Percentiles rank a stretch among this genome's conserved stretches.
Conservation (phyloP, 2,797 vertebrate species). For the Neosilurus hyrtlii region DNA sequence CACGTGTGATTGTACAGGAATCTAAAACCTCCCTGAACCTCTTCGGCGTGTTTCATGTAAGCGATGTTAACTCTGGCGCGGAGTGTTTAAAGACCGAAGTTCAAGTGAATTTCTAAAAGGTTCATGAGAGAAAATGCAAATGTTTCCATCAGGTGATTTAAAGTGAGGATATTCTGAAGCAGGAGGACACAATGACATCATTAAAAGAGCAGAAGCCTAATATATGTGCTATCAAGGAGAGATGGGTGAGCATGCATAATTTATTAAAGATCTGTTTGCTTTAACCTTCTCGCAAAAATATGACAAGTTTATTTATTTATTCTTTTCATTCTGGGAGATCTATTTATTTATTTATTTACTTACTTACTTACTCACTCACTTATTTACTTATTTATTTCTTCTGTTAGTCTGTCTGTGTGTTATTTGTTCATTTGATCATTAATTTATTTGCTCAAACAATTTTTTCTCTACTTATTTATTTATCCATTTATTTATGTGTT, state of each 20-base stretch:
- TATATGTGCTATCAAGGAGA: neutral
- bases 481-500: no score
- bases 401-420: no score
- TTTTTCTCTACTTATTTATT: no score
- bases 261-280: neutral
- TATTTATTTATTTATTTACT: no score
- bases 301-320: neutral
- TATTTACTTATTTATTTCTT: no score
- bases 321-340: neutral
- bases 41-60: constrained; percentile 30
- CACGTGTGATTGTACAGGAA: constrained; percentile 26
- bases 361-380: no score
- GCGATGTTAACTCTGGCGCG: constrained; percentile 20
- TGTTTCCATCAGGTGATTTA: constrained; percentile 5
- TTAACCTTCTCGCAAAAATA: neutral
- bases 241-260: neutral
- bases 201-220: neutral
- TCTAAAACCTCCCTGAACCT: constrained; percentile 10
- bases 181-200: neutral
- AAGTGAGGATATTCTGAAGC: neutral
- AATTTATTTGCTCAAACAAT: no score
- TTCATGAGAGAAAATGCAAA: constrained; percentile 2
- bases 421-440: no score
- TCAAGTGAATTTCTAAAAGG: neutral
- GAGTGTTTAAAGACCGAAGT: neutral